phyloP scores from a whole-genome alignment of 1,140 invertebrate genomes.

The Apis laboriosa region DNA sequence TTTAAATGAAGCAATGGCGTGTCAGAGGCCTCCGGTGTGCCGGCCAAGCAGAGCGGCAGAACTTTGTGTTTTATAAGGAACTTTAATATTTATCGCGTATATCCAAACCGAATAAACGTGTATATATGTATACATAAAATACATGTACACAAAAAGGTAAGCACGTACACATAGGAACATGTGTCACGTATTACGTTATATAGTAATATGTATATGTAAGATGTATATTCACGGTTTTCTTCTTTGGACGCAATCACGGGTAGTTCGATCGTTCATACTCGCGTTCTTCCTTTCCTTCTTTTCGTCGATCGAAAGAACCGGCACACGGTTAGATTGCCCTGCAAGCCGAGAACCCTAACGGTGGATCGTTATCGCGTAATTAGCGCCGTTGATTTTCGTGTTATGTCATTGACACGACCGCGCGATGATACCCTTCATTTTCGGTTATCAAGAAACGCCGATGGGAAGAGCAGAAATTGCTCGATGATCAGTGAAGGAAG shows the following conservation, averaged over 20 bases:
- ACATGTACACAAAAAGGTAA: too few species aligned
- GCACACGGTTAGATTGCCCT: not conserved
- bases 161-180: not conserved
- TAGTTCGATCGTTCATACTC: conserved; percentile 46
- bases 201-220: not conserved
- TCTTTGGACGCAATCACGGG: conserved; percentile 47
- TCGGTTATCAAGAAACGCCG: not conserved
- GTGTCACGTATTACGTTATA: not conserved
- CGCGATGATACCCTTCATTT: conserved; percentile 42
- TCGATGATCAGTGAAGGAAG: not conserved
- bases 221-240: conserved; percentile 60
- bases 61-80: conserved; percentile 79
- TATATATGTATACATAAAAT: not conserved
- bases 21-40: conserved; percentile 67
- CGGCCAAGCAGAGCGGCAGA: conserved; percentile 51
- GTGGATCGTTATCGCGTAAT: conserved; percentile 65
- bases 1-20: conserved; percentile 82
- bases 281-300: conserved; percentile 40
- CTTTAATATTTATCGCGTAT: conserved; percentile 78
- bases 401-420: conserved; percentile 54
- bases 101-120: conserved; percentile 65
- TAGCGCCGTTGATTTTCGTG: conserved; percentile 61
- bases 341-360: not conserved
- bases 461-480: not conserved
- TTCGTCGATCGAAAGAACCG: conserved; percentile 25